Percentiles rank a stretch among this genome's conserved stretches.
Conservation (phyloP, 2,888 invertebrate genomes). For the Cerceris rybyensis region DNA sequence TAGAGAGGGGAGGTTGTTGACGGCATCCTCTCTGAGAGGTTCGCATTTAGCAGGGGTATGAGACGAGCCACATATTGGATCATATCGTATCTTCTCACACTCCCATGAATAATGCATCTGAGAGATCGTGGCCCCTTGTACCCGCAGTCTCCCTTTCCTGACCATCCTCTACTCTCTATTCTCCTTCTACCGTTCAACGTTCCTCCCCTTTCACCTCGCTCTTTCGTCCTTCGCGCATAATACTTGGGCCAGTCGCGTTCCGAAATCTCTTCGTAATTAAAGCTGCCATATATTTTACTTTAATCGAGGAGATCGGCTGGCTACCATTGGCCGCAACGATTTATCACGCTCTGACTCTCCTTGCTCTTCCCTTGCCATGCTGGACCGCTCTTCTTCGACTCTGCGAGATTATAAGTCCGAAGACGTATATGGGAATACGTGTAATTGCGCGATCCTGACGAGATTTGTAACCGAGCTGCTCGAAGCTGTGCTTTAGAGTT, state of each 20-base stretch:
- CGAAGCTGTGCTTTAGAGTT: background rate
- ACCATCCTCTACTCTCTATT: slow-evolving; percentile 40
- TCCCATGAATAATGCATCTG: slow-evolving; percentile 81
- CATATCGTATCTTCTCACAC: slow-evolving; percentile 81
- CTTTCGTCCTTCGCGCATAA: slow-evolving; percentile 39
- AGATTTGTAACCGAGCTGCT: slow-evolving; percentile 13
- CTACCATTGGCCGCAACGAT: slow-evolving; percentile 70
- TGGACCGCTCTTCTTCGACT: slow-evolving; percentile 37
- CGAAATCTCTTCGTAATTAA: slow-evolving; percentile 77
- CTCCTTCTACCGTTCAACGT: slow-evolving; percentile 25
- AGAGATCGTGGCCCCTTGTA: slow-evolving; percentile 62
- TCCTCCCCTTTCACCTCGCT: slow-evolving; percentile 2
- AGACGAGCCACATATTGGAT: slow-evolving; percentile 80
- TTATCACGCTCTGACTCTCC: slow-evolving; percentile 65
- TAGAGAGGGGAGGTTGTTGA: slow-evolving; percentile 70
- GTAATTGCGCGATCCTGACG: slow-evolving; percentile 43
- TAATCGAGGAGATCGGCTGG: slow-evolving; percentile 76
- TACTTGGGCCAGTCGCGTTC: slow-evolving; percentile 66
- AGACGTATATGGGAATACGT: slow-evolving; percentile 38
- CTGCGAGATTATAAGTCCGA: slow-evolving; percentile 63
- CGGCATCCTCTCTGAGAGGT: slow-evolving; percentile 52
- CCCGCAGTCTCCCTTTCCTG: slow-evolving; percentile 52
- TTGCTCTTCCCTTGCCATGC: slow-evolving; percentile 1
- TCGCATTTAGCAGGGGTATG: slow-evolving; percentile 62
- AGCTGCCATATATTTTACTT: slow-evolving; percentile 78